Evolutionary conservation across 2,113 vertebrate genomes (phyloP).

Genomic region (Cavia porcellus): DNA sequence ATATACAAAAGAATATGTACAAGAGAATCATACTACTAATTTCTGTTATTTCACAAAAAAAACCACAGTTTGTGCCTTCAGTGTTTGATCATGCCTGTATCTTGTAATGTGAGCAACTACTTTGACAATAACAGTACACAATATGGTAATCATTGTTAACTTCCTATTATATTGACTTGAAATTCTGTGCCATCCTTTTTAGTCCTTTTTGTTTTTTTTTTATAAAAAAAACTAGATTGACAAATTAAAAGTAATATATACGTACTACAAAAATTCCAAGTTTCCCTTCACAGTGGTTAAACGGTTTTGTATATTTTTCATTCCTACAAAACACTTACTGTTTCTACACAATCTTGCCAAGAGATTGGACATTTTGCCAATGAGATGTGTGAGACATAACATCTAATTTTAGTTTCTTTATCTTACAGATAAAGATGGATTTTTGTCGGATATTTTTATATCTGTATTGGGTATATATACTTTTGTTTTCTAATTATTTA

Average conservation of each 20-base stretch:
- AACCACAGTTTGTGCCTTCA: too few relatives aligned
- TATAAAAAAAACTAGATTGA: too few relatives aligned
- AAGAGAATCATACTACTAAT: too few relatives aligned
- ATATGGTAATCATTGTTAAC: too few relatives aligned
- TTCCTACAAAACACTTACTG: not conserved
- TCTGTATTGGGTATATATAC: not conserved
- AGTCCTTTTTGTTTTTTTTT: too few relatives aligned
- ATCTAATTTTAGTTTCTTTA: not conserved
- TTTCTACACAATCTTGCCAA: not conserved
- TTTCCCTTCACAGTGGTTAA: not conserved
- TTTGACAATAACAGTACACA: too few relatives aligned
- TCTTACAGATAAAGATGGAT: not conserved
- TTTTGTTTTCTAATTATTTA: not conserved
- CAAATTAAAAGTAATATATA: not conserved
- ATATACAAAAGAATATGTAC: too few relatives aligned
- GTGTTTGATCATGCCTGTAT: too few relatives aligned
- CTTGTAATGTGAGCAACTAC: too few relatives aligned
- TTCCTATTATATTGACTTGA: too few relatives aligned
- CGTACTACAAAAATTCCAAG: not conserved
- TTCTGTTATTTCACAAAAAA: too few relatives aligned
- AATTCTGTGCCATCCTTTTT: too few relatives aligned
- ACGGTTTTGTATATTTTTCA: not conserved
- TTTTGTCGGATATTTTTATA: not conserved
- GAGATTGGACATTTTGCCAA: not conserved
- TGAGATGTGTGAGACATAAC: not conserved